phyloP scores from a whole-genome alignment of 2,113 vertebrate genomes.

The crab-eating macaque (Macaca fascicularis) region T2T-MFA8v1.1 NC_088386.1:134782001-134782500 shows the following conservation, averaged over 20 bases:
- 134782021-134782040: rapidly evolving
- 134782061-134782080: rapidly evolving
- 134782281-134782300: neutral
- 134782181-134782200: neutral
- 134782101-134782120: neutral
- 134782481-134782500: rapidly evolving
- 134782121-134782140: neutral
- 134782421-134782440: neutral
- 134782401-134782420: neutral
- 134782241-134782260: neutral
- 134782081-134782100: rapidly evolving
- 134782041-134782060: rapidly evolving
- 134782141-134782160: rapidly evolving
- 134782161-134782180: neutral
- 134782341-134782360: neutral
- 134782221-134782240: rapidly evolving
- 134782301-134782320: neutral
- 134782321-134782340: neutral
- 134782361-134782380: neutral
- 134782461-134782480: neutral
- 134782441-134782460: neutral
- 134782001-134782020: neutral
- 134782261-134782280: neutral
- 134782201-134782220: neutral
- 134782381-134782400: neutral